phyloP scores from a whole-genome alignment of 2,888 invertebrate species.

The Hydropsyche betteni region DNA sequence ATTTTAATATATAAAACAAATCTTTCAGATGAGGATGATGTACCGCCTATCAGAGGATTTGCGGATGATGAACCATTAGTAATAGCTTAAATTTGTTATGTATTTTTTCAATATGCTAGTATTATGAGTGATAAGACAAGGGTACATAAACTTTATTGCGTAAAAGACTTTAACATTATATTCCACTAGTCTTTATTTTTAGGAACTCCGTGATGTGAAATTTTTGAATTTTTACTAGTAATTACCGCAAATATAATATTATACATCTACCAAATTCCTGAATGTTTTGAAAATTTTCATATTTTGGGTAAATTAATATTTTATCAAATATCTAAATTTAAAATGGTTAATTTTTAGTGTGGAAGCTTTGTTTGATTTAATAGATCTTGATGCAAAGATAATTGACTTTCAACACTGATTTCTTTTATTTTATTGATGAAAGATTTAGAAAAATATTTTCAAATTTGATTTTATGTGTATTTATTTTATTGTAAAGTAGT shows the following conservation, averaged over 20 bases:
- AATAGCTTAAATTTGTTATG: conserved; percentile 72
- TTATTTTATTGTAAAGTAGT: background rate
- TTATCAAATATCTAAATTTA: background rate
- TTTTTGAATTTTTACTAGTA: background rate
- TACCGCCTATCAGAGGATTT: conserved; percentile 89
- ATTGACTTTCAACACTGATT: background rate
- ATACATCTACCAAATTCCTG: no score
- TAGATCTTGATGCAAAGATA: background rate
- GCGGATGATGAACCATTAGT: conserved; percentile 95
- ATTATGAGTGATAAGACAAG: conserved; percentile 11
- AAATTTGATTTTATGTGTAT: background rate
- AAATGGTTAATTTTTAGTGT: background rate
- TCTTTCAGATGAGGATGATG: conserved; percentile 79
- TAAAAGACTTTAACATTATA: conserved; percentile 45
- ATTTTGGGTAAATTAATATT: background rate
- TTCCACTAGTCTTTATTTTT: conserved; percentile 48
- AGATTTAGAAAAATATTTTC: no score
- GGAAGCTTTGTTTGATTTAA: background rate
- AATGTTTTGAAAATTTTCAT: no score
- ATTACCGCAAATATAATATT: background rate
- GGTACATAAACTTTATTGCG: conserved; percentile 21
- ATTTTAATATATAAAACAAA: background rate
- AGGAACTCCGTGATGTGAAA: background rate
- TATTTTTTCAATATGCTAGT: background rate
- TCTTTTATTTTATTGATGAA: no score